Conservation (phyloP, 2,797 vertebrate genomes). For the Pseudomugil gertrudae region DNA sequence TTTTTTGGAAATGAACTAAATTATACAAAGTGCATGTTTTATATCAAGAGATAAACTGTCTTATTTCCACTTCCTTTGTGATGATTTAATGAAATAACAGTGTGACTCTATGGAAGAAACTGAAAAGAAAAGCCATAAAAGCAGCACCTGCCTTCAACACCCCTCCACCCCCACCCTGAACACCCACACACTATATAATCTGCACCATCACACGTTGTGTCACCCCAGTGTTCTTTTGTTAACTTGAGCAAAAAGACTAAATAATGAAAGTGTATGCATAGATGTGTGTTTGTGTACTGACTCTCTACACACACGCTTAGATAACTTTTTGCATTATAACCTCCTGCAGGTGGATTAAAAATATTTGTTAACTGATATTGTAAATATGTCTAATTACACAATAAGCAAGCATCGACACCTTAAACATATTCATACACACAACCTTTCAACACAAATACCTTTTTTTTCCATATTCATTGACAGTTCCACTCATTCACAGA, state of each 20-base stretch:
- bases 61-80: slow-evolving; percentile 7
- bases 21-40: neutral
- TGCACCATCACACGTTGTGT: slow-evolving; percentile 26
- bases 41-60: neutral
- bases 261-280: slow-evolving; percentile 25
- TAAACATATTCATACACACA: neutral
- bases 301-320: neutral
- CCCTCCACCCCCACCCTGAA: no score
- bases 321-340: neutral
- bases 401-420: neutral
- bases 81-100: neutral
- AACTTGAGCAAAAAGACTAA: slow-evolving; percentile 37
- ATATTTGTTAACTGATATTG: neutral
- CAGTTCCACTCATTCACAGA: slow-evolving; percentile 1
- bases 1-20: neutral
- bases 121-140: slow-evolving; percentile 1
- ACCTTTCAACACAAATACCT: neutral
- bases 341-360: slow-evolving; percentile 5
- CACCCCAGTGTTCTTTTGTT: slow-evolving; percentile 43
- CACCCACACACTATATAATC: neutral
- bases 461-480: slow-evolving; percentile 22
- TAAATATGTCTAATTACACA: neutral
- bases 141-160: slow-evolving; percentile 6
- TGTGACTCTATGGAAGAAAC: slow-evolving; percentile 2
- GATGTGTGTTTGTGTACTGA: slow-evolving; percentile 22